Evolutionary conservation across 2,797 vertebrate genomes (phyloP), one percentile per base, ranked within the genome.

Genomic region (Numenius phaeopus): DNA sequence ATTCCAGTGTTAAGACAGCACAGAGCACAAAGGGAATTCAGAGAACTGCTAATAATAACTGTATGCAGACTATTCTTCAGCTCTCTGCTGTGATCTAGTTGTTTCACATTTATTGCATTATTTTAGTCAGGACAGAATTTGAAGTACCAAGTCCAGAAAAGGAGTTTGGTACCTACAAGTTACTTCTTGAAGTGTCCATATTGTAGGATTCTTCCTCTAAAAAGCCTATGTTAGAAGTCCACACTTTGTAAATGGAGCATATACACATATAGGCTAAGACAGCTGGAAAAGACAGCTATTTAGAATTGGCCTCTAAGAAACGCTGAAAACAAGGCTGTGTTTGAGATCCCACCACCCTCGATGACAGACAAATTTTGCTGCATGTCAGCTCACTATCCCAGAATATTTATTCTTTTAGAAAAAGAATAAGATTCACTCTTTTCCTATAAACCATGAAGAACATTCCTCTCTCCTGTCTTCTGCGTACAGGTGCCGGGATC

Each of bases 1-100:
- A 70, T 92, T 89, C 55, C 77, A 95, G 59, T 16, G 34, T 78
- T 90, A 94, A 93, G 73, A 81, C 83, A 64, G 42, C n/a, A 27
- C 50, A 72, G 27, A 94, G 55, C 61, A 96, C 55, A 29, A 88
- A 85, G 70, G 39, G 66, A 87, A 84, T 89, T 83, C 77, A 90
- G 77, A 91, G 64, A 83, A 73, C 32, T 83, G 27, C 47, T 96
- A 94, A 46, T 90, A 97, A 82, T 93, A 95, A 90, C 83, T 3
- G 0, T 39, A 58, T 57, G 70, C 52, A 0, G 4, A 66, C 58
- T 61, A 61, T 85, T 92, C 64, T 64, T 87, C 67, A 80, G 10
- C 37, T 34, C 22, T 95, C 57, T 89, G 32, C 64, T 85, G 55
- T 89, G 71, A 92, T 83, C 58, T 87, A 90, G 47, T 59, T 96